Base-by-base conservation (phyloP, 2,797 vertebrate genomes). In the Gallinago solitaria region DNA sequence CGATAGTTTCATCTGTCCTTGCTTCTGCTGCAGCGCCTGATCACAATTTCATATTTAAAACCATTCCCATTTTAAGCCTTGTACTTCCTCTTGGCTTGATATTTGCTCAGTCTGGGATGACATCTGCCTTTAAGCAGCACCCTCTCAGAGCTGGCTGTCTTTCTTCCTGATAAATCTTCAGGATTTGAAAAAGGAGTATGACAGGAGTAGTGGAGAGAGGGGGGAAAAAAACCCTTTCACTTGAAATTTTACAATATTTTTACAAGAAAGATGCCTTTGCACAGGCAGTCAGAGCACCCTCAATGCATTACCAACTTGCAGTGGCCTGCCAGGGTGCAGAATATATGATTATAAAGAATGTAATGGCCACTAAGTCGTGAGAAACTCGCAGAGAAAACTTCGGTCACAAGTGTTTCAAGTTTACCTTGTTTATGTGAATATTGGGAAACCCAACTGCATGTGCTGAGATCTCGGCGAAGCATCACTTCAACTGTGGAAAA, bases 71-170 rank as follows among this genome's bases (percentile, higher is more conserved):
- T 89, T 92, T 68, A 83, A 89, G 63, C 75, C 68, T 77, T 63
- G 6, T 93, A 9, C 41, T 96, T 95, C 78, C 64, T 94, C 43
- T 91, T 95, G 92, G 90, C 92, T 96, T 89, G 69, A 1, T 83
- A 69, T 18, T 71, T 89, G 57, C 79, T 87, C 89, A 91, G 92
- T 92, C 95, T 96, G 96, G 91, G 73, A 45, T 77, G 91, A 89
- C 93, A 95, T 91, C 94, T 96, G 96, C 94, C 95, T 95, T 93
- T 89, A 78, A 95, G 85, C 16, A 9, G 84, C 71, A 64, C 56
- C 23, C 45, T 93, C 64, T 53, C 59, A 76, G 82, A 91, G 37
- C 90, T 92, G 83, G 78, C 91, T 94, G 94, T 89, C 47, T 95
- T 89, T 93, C 78, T 51, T 94, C 28, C 50, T 57, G 74, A 84